These are phyloP conservation scores for Drosophila nigromelanica DNA, from an alignment of 1,140 invertebrate genomes.

Conservation along the genomic window DNA sequence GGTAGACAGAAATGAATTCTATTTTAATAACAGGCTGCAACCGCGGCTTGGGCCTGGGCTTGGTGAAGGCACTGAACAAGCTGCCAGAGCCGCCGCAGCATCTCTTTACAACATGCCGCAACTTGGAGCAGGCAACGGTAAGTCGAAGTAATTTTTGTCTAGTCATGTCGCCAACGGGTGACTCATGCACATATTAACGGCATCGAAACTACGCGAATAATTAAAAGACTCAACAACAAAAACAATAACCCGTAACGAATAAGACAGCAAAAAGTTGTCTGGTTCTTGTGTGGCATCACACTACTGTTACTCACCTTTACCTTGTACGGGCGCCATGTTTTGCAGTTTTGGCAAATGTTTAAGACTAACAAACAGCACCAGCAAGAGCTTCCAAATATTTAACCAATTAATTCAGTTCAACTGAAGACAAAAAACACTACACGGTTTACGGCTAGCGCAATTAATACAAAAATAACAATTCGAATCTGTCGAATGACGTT, in stretches of 20 bases:
- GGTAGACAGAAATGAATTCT: slow-evolving; percentile 86
- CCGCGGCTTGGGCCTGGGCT: slow-evolving; percentile 93
- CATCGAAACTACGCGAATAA: slow-evolving; percentile 64
- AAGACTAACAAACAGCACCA: slow-evolving; percentile 58
- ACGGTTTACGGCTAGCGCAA: slow-evolving; percentile 9
- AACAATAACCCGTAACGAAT: slow-evolving; percentile 4
- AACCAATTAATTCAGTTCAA: slow-evolving; percentile 23
- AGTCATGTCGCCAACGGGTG: slow-evolving; percentile 25
- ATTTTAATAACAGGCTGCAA: slow-evolving; percentile 95
- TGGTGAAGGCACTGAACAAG: slow-evolving; percentile 88
- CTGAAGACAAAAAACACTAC: slow-evolving; percentile 20
- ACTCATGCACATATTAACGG: slow-evolving; percentile 47
- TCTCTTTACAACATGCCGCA: slow-evolving; percentile 91
- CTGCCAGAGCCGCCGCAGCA: slow-evolving; percentile 85
- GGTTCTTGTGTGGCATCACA: slow-evolving; percentile 16
- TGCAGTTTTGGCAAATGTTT: slow-evolving; percentile 58
- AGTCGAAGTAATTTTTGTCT: slow-evolving; percentile 56
- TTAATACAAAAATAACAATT: slow-evolving; percentile 21
- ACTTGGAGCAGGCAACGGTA: slow-evolving; percentile 87
- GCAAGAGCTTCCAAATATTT: slow-evolving; percentile 46
- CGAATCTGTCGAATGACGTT: slow-evolving; percentile 20
- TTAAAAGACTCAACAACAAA: slow-evolving; percentile 26
- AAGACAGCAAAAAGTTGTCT: slow-evolving; percentile 15
- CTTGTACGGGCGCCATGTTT: slow-evolving; percentile 74
- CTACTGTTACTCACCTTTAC: slow-evolving; percentile 61